phyloP scores from a whole-genome alignment of 2,113 vertebrate species.

The Leucopternis melanops region DNA sequence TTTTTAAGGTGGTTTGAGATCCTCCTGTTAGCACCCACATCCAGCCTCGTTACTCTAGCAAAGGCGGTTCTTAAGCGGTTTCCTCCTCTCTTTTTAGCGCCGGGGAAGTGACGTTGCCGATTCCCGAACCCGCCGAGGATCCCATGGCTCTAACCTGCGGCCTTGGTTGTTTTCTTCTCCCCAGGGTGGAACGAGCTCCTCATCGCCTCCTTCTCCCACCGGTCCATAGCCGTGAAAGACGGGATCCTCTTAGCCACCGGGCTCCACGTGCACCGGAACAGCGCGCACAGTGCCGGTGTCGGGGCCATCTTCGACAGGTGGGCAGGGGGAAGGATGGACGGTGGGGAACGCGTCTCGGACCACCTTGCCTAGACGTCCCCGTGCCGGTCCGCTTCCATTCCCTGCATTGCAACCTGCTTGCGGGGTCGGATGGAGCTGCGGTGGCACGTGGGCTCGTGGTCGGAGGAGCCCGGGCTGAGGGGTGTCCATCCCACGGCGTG shows the following conservation, averaged over 20 bases:
- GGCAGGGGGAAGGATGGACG: neutral
- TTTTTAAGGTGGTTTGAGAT: too few relatives aligned
- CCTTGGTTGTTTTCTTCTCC: neutral
- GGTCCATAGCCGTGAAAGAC: slow-evolving; percentile 94
- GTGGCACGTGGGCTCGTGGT: neutral
- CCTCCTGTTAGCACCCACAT: too few relatives aligned
- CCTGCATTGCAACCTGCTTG: rapidly evolving
- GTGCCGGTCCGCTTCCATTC: rapidly evolving
- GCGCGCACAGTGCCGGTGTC: slow-evolving; percentile 95
- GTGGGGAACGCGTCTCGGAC: rapidly evolving
- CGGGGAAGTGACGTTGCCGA: rapidly evolving
- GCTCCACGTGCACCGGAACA: slow-evolving; percentile 95
- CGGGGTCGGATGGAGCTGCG: neutral
- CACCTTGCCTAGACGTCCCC: neutral
- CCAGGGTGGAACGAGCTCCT: slow-evolving; percentile 98
- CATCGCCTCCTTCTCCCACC: slow-evolving; percentile 97
- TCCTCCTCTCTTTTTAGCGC: neutral
- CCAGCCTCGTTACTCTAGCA: neutral
- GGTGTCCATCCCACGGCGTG: rapidly evolving
- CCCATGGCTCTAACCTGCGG: neutral
- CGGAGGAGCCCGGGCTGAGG: neutral
- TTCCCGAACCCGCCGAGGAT: rapidly evolving
- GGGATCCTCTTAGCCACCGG: slow-evolving; percentile 95
- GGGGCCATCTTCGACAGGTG: slow-evolving; percentile 99
- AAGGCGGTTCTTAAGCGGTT: rapidly evolving